Evolutionary conservation across 2,113 vertebrate genomes (phyloP).

Genomic region (Daboia siamensis): DNA sequence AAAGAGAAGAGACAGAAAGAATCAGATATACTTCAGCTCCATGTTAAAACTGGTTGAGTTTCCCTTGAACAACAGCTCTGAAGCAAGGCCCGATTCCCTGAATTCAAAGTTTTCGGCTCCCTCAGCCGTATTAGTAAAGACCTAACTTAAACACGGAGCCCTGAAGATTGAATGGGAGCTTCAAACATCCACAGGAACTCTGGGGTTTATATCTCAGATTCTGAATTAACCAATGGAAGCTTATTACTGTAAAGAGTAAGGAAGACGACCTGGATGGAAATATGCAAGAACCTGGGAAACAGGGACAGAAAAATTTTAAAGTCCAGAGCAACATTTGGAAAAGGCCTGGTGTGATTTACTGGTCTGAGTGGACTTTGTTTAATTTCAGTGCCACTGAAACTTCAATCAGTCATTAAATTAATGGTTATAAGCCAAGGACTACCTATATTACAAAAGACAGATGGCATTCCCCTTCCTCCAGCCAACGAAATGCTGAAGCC

Average conservation of each 20-base stretch:
- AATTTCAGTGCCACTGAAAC: not conserved
- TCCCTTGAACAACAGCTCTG: not conserved
- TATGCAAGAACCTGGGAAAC: not conserved
- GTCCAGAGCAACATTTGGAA: not conserved
- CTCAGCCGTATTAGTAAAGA: not conserved
- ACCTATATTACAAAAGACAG: not conserved
- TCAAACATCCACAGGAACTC: not conserved
- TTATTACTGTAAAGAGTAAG: not conserved
- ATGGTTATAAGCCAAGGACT: not conserved
- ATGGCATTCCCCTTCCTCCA: not conserved
- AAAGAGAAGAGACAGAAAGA: constrained; percentile 29
- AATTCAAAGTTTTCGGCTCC: not conserved
- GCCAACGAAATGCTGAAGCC: not conserved
- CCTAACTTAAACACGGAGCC: not conserved
- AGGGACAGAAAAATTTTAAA: not conserved
- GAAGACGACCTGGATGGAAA: not conserved
- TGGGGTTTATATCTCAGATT: not conserved
- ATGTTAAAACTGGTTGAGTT: not conserved
- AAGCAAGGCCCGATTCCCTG: not conserved
- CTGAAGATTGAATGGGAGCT: not conserved
- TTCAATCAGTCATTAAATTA: not conserved
- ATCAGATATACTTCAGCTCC: not conserved
- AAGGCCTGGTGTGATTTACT: not conserved
- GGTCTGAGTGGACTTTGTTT: not conserved
- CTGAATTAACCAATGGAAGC: not conserved